Evolutionary conservation across 1,140 invertebrate genomes (phyloP).

Genomic region (Penaeus chinensis): DNA sequence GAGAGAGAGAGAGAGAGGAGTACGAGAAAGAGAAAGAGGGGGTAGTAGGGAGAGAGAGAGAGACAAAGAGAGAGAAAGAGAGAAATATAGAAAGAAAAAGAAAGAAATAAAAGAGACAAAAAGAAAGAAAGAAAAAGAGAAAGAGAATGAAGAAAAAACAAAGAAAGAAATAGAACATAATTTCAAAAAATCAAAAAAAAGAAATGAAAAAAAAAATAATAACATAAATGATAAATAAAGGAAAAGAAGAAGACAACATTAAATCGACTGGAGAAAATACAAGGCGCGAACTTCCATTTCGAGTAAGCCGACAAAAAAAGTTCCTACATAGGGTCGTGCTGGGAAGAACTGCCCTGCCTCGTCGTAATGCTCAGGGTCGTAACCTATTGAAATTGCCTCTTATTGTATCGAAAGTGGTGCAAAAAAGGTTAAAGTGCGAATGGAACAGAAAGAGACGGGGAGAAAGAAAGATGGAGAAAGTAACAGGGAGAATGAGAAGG

Average conservation of each 20-base stretch:
- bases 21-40: neutral
- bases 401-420: constrained; percentile 11
- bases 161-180: neutral
- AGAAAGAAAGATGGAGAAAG: neutral
- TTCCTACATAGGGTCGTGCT: neutral
- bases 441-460: neutral
- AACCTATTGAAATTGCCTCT: constrained; percentile 25
- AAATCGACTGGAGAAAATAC: constrained; percentile 6
- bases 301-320: neutral
- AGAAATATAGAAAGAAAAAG: neutral
- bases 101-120: neutral
- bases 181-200: neutral
- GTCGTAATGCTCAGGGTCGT: constrained; percentile 13
- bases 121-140: neutral
- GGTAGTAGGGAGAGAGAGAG: too few relatives aligned
- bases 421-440: neutral
- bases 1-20: neutral
- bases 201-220: neutral
- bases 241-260: neutral
- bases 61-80: too few relatives aligned
- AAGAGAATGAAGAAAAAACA: neutral
- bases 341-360: constrained; percentile 14
- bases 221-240: neutral
- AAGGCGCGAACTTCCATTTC: neutral
- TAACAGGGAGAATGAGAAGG: constrained; percentile 4